Evolutionary conservation across 2,888 invertebrate genomes (phyloP).

Genomic region (Hypolimnas misippus): DNA sequence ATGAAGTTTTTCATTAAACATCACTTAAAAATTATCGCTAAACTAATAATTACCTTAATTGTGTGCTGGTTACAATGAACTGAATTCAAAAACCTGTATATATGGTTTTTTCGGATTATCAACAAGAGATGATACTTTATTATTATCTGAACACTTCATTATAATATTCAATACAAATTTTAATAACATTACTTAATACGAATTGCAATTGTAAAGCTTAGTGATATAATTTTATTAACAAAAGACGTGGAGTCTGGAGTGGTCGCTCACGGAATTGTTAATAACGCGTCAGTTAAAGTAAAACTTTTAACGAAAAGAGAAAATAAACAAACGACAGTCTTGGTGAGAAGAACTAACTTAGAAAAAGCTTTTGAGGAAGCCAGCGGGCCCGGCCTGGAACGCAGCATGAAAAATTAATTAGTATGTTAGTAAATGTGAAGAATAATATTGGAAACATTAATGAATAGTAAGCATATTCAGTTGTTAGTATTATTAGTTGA

Average conservation of each 20-base stretch:
- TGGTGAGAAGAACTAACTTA: conserved; percentile 86
- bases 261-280: conserved; percentile 64
- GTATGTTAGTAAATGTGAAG: conserved; percentile 44
- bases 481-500: not conserved
- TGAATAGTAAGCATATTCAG: not conserved
- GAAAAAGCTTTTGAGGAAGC: conserved; percentile 98
- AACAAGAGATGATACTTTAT: conserved; percentile 64
- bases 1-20: conserved; percentile 68
- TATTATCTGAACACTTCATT: conserved; percentile 80
- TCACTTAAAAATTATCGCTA: conserved; percentile 77
- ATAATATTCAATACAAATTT: conserved; percentile 69
- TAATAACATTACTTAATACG: conserved; percentile 65
- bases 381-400: conserved; percentile 93
- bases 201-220: conserved; percentile 71
- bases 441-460: conserved; percentile 10
- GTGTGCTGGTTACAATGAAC: conserved; percentile 75
- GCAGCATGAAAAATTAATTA: conserved; percentile 62
- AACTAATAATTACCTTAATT: conserved; percentile 76
- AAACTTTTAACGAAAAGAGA: conserved; percentile 64
- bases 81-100: conserved; percentile 56
- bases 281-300: conserved; percentile 67
- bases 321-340: conserved; percentile 81
- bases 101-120: conserved; percentile 53
- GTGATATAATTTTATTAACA: conserved; percentile 55
- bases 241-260: conserved; percentile 67